These are phyloP conservation scores for Platysternon megacephalum DNA, from an alignment of 2,113 vertebrate genomes.

Conservation along the genomic window DNA sequence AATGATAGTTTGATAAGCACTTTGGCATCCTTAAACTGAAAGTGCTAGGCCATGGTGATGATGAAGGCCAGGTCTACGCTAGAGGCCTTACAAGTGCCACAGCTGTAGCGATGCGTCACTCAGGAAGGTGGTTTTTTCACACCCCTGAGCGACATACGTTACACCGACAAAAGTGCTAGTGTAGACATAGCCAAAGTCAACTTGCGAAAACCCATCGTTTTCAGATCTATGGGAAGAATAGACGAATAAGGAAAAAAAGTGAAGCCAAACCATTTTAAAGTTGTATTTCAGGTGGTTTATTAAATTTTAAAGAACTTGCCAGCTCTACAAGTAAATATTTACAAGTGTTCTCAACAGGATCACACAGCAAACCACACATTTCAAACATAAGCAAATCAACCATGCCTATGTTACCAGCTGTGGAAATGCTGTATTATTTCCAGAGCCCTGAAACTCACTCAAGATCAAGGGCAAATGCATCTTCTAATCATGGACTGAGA, in stretches of 20 bases:
- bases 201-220: background rate
- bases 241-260: background rate
- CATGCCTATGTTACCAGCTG: background rate
- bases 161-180: no score
- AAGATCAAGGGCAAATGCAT: background rate
- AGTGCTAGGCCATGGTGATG: background rate
- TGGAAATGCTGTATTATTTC: background rate
- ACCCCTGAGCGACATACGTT: no score
- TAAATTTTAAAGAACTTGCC: conserved; percentile 45
- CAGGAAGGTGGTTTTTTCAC: no score
- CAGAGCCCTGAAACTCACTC: background rate
- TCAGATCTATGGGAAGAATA: background rate
- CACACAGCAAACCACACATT: background rate
- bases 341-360: conserved; percentile 38
- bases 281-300: conserved; percentile 54
- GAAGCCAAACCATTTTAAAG: background rate
- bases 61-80: no score
- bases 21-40: background rate
- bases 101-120: no score
- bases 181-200: background rate
- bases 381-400: conserved; percentile 24
- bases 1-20: background rate
- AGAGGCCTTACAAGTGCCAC: no score
- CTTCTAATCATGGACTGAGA: background rate
- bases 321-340: conserved; percentile 53